Evolutionary conservation across 2,113 vertebrate genomes (phyloP), one percentile per base, ranked within the genome.

Genomic region (Rhipidura dahli): DNA sequence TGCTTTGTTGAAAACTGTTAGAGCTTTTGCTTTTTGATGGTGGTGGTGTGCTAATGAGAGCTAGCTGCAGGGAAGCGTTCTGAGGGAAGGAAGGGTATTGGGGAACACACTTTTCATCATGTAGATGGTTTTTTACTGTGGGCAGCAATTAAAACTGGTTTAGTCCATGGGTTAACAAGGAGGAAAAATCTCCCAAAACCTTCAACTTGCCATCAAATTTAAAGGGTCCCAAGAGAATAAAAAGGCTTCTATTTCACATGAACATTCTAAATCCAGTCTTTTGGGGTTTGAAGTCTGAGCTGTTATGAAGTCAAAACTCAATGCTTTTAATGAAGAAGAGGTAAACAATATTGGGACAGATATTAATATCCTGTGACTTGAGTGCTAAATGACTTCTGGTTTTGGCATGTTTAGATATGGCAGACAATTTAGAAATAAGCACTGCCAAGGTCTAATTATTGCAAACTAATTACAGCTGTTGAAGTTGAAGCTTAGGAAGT

Each of bases 391-490:
- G 31, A 26, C 54, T 83, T 83, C 45, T 78, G 75, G 1, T 68
- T 93, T 90, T 68, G 64, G 44, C 56, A 59, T 86, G 23, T 81
- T 93, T 88, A 76, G 79, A 28, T 92, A 83, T 4, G 42, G 78
- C 27, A 91, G 70, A 61, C 51, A 61, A 93, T 86, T 93, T 92
- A 95, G 49, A 90, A 90, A 84, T 82, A 80, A 87, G 15, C 69
- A 69, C 71, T 87, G 64, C 59, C 70, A 80, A 56, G 44, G 56
- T 79, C 54, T 90, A 78, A 91, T 95, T 84, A 94, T 93, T 95
- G 83, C 60, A 78, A 83, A 94, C 79, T 95, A 95, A 94, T 94
- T 95, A 94, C 44, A 82, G 42, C 54, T 81, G 89, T 80, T 92
- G 77, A 78, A 93, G 63, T 20, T 83, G 66, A 88, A 95, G 59